Evolutionary conservation across 2,797 vertebrate species (phyloP), one percentile per base, ranked within the genome.

Genomic region (Anguilla pacifica): DNA sequence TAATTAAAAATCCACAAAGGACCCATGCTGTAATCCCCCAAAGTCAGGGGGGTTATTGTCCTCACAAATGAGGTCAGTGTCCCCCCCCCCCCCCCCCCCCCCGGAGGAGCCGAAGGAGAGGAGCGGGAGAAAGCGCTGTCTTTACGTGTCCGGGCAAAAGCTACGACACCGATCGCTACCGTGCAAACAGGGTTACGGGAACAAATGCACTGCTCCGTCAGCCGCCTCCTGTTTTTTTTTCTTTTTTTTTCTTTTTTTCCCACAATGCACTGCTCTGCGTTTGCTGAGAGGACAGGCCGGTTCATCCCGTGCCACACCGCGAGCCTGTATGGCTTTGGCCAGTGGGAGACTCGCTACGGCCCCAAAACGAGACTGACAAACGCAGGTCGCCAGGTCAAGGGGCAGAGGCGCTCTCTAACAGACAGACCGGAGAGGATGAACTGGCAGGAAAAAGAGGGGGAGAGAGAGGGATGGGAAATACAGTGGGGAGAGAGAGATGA

Each of bases 11-110:
- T 96, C 95, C 96, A 96, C 95, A 96, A 96, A 96, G 96, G 96
- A 96, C 96, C 96, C 96, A 96, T 97, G 96, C 96, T 95, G 96
- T 97, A 96, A 96, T 97, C 96, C 96, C 35, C 96, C 95, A 96
- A 96, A 96, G 96, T 97, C 96, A 96, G 96, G 95, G 95, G 94
- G 96, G 96, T 97, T 96, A 96, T 96, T 96, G 96, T 97, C 96
- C 96, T 96, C 96, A 95, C 96, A 97, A 96, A 96, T 96, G 96
- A 97, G 96, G 96, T 97, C 96, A 96, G 92, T 94, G 95, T 95
- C n/a, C n/a, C n/a, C n/a, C n/a, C n/a, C n/a, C n/a, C n/a, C n/a
- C n/a, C n/a, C 95, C 94, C 94, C 96, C 96, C 96, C 35, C 35
- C 35, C 96, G 91, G 94, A 95, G 96, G 96, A 97, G 95, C 19